Evolutionary conservation across 2,113 vertebrate species (phyloP).

Genomic region (Nyctibius bracteatus): DNA sequence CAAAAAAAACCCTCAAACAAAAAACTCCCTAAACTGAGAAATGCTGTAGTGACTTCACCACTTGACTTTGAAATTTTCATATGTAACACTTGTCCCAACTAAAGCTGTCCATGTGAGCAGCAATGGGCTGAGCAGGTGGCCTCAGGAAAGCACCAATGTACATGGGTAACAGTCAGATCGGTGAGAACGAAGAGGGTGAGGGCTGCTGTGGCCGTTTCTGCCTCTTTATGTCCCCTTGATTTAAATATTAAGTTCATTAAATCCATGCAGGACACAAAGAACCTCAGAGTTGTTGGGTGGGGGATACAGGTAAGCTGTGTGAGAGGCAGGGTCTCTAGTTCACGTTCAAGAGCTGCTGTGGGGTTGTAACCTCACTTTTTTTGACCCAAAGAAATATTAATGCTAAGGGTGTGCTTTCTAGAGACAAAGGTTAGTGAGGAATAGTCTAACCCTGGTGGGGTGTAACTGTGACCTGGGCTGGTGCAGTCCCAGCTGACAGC

Average conservation of each 20-base stretch:
- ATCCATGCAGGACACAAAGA: not conserved
- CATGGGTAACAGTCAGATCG: not conserved
- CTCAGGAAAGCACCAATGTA: not conserved
- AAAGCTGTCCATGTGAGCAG: fast-evolving
- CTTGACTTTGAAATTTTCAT: not conserved
- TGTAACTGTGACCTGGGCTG: not conserved
- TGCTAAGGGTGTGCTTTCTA: not conserved
- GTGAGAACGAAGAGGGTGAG: not conserved
- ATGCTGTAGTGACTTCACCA: not conserved
- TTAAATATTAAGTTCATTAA: not conserved
- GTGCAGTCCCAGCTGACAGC: not conserved
- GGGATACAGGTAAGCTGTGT: not conserved
- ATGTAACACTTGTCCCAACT: fast-evolving
- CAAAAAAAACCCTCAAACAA: not conserved
- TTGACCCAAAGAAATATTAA: not conserved
- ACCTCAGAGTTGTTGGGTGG: not conserved
- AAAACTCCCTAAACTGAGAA: not conserved
- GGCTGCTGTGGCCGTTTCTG: not conserved
- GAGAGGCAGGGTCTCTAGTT: not conserved
- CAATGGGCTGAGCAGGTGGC: not conserved
- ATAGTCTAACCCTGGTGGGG: not conserved
- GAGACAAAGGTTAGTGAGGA: not conserved
- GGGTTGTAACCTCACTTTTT: not conserved
- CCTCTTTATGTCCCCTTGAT: not conserved
- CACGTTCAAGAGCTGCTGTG: not conserved